Base-by-base conservation (phyloP, 2,113 vertebrate species). In the Camelus bactrianus region DNA sequence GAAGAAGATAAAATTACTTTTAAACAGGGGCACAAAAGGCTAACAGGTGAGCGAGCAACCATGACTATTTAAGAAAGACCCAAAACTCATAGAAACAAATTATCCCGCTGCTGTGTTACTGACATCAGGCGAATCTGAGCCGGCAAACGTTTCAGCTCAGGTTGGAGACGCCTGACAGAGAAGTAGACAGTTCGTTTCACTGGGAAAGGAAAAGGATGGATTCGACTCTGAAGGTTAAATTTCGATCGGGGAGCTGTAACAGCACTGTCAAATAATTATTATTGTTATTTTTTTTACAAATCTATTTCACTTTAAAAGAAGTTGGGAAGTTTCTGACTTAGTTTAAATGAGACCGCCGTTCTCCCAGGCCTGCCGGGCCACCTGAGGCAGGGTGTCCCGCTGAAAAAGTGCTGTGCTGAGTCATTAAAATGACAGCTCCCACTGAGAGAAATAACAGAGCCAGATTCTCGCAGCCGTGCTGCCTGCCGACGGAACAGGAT, bases 281-380 rank as follows among this genome's bases (percentile, higher is more conserved):
- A 97, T 97, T 97, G 91, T 97, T 98, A 96, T 96, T 97, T 98
- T 96, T 97, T 98, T 97, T 97, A 96, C 97, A 96, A 97, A 97
- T 97, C 89, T 76, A 93, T 94, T 97, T 94, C 88, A 95, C 93
- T 98, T 96, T 95, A 70, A 95, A 98, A 94, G 96, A 96, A 97
- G 97, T 93, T 96, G 79, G 97, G 92, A 94, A 89, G 96, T 97
- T 93, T 97, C 93, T 94, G 96, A 86, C 94, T 97, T 94, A 0
- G 48, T 96, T 94, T 94, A 97, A 97, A 96, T 96, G 97, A 98
- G 97, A 94, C 97, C 91, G 97, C 96, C 91, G 83, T 96, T 96
- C 96, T 95, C 97, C 95, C 95, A 92, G 97, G 93, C 96, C 94
- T 52, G 85, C 89, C 81, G 46, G 90, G 94, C 97, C 96, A 96